Base-by-base conservation (phyloP, 2,888 invertebrate species). In the Siphlonurus alternatus region DNA sequence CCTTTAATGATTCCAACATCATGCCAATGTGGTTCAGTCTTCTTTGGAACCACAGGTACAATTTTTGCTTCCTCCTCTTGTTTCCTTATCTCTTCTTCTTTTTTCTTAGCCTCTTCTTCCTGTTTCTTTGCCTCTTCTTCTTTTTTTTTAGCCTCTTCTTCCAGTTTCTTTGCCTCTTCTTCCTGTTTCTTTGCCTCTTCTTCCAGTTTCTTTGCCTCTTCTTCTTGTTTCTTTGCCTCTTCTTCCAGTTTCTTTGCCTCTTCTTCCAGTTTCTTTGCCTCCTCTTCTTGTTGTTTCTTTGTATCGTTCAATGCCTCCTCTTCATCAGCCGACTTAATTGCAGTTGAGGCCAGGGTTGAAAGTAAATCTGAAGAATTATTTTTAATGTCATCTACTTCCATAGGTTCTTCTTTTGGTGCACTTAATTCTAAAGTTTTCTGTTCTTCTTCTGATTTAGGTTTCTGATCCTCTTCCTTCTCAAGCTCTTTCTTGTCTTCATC, bases 1-100 rank as follows among this genome's bases (percentile, higher is more conserved):
- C 88, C 89, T 73, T 90, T 92, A 62, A 95, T 89, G 67, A 96
- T 87, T 25, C 93, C 95, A 2, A 97, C 96, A 67, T 96, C 95
- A 74, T 87, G 92, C 98, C 98, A 98, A 59, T 85, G 83, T 67
- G 85, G 82, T 72, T 85, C 83, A 65, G 84, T 85, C 66, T 84
- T 85, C 71, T 81, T 82, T 60, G 80, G 78, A 80, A 67, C 82
- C 80, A 53, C 66, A 66, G 59, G 51, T 62, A 10, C 38, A 38
- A 38, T 15, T 38, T 38, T 38, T 10, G 38, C 38, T 38, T 38
- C 38, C 15, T 38, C 15, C 38, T 38, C 38, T 38, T 38, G 38
- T n/a, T n/a, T n/a, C n/a, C n/a, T n/a, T n/a, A n/a, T n/a, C n/a
- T n/a, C n/a, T n/a, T n/a, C n/a, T n/a, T n/a, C n/a, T n/a, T n/a